These are phyloP conservation scores for Gastrophryne carolinensis DNA, from an alignment of 2,797 vertebrate genomes.

Conservation along the genomic window DNA sequence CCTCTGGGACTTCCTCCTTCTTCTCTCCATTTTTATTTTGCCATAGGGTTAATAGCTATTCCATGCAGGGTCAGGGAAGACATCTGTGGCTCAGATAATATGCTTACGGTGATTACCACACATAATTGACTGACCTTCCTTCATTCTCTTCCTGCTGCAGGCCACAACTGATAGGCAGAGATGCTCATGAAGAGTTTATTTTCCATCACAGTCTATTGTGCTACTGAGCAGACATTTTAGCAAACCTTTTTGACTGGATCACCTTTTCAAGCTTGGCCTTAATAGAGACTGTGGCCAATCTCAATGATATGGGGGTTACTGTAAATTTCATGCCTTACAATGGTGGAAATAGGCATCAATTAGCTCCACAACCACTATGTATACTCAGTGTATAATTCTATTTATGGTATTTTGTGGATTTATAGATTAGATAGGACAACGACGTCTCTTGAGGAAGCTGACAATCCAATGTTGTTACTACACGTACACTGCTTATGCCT, in stretches of 20 bases:
- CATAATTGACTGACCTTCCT: slow-evolving; percentile 95
- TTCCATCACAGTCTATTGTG: slow-evolving; percentile 82
- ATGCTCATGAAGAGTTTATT: slow-evolving; percentile 77
- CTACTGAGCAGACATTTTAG: slow-evolving; percentile 94
- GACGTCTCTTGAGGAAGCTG: no score
- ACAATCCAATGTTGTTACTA: no score
- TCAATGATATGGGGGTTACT: slow-evolving; percentile 71
- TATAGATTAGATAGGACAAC: no score
- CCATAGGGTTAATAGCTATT: slow-evolving; percentile 86
- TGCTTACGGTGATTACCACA: slow-evolving; percentile 91
- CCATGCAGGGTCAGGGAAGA: slow-evolving; percentile 91
- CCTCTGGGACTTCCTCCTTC: slow-evolving; percentile 67
- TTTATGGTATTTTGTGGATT: no score
- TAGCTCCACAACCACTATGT: no score
- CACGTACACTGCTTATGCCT: no score
- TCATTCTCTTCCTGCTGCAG: slow-evolving; percentile 79
- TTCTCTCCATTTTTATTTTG: slow-evolving; percentile 78
- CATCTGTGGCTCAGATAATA: slow-evolving; percentile 92
- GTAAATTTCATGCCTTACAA: slow-evolving; percentile 62
- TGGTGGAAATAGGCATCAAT: no score
- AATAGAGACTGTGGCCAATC: slow-evolving; percentile 74
- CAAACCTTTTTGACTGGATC: slow-evolving; percentile 82
- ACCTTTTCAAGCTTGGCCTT: slow-evolving; percentile 74
- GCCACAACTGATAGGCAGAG: slow-evolving; percentile 78
- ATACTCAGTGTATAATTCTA: no score